phyloP scores from a whole-genome alignment of 2,888 invertebrate species.

The Drosophila nr. perissopoda region DNA sequence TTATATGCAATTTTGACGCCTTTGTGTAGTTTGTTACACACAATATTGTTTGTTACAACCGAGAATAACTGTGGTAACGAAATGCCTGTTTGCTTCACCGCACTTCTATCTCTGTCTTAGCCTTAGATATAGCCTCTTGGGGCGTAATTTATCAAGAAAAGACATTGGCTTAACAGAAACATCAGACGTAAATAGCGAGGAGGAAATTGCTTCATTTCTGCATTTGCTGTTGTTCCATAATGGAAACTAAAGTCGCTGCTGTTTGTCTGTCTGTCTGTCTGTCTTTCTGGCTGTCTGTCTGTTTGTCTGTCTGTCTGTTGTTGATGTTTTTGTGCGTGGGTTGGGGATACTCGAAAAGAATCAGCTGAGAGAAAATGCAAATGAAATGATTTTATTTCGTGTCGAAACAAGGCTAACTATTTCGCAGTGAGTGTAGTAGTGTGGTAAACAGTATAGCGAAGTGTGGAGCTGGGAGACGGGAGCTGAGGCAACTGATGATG shows the following conservation, averaged over 20 bases:
- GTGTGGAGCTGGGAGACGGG: background rate
- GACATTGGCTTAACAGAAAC: conserved; percentile 8
- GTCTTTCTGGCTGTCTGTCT: background rate
- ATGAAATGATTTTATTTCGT: conserved; percentile 57
- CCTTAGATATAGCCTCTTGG: background rate
- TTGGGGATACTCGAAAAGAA: background rate
- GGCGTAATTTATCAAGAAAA: conserved; percentile 18
- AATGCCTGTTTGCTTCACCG: conserved; percentile 1
- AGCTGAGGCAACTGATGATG: conserved; percentile 32
- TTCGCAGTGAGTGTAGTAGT: background rate
- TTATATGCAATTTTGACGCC: background rate
- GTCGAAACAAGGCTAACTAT: conserved; percentile 39
- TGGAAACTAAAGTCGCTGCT: conserved; percentile 20
- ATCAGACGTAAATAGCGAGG: conserved; percentile 6
- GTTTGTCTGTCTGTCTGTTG: background rate
- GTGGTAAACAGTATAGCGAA: background rate
- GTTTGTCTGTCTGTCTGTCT: background rate
- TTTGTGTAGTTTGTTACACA: background rate
- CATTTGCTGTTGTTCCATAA: conserved; percentile 9
- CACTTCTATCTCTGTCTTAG: background rate
- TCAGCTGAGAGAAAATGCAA: conserved; percentile 53
- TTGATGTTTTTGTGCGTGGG: conserved; percentile 3
- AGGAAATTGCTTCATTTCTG: conserved; percentile 40
- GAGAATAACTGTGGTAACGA: background rate
- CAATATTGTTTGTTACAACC: background rate